Conservation (phyloP, 2,113 vertebrate genomes). For the Tragulus kanchil region DNA sequence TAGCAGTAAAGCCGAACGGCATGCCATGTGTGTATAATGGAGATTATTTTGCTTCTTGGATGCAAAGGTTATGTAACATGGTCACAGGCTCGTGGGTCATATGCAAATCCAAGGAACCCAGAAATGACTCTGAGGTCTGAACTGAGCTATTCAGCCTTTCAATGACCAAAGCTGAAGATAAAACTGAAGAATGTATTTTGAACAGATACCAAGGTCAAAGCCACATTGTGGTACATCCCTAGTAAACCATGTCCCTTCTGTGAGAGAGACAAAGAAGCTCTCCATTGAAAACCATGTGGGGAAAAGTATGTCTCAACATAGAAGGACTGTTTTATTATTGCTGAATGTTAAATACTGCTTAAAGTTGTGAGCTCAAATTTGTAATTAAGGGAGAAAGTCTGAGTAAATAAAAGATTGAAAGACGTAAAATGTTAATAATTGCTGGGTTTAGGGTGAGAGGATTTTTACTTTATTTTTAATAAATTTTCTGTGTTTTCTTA, state of each 20-base stretch:
- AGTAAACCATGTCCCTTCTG: background rate
- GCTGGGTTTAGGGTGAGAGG: background rate
- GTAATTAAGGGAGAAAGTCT: background rate
- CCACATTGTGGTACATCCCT: background rate
- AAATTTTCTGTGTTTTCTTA: background rate
- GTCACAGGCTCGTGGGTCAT: background rate
- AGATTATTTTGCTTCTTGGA: background rate
- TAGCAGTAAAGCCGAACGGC: background rate
- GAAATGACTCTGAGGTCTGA: background rate
- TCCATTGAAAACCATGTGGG: background rate
- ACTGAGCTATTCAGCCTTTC: background rate
- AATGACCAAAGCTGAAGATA: background rate
- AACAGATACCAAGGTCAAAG: background rate
- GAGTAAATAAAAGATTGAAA: background rate
- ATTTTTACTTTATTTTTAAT: conserved; percentile 44
- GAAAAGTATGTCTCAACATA: background rate
- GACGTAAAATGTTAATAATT: background rate
- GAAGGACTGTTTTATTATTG: background rate
- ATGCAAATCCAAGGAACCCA: background rate
- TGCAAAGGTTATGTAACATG: background rate
- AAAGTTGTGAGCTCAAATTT: background rate
- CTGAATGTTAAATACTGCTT: background rate
- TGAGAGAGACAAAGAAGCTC: background rate
- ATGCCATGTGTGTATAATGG: too few species aligned
- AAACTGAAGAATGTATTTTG: background rate